Conservation (phyloP, 2,888 invertebrate genomes). For the Gryllus longicercus region DNA sequence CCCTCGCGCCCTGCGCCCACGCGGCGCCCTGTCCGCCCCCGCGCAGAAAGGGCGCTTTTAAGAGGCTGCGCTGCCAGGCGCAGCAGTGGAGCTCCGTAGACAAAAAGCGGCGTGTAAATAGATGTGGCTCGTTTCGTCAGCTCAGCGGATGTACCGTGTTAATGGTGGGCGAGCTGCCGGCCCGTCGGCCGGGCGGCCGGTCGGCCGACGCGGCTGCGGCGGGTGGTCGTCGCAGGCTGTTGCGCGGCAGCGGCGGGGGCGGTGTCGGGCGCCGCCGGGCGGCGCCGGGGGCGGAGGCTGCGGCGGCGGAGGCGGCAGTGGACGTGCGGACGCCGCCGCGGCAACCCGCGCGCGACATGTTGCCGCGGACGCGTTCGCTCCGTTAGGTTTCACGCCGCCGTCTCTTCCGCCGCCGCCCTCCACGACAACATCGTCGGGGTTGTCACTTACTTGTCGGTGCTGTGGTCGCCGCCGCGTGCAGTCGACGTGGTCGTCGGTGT, state of each 20-base stretch:
- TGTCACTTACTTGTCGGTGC: no score
- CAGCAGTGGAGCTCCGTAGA: background rate
- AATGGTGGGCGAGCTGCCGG: background rate
- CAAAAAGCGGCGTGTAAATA: constrained; percentile 7
- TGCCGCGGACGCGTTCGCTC: background rate
- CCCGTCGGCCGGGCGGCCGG: background rate
- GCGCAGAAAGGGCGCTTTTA: no score
- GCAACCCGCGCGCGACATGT: background rate
- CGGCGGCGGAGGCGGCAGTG: background rate
- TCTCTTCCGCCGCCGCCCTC: no score
- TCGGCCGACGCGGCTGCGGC: background rate
- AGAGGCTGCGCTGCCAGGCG: no score
- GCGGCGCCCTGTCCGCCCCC: no score
- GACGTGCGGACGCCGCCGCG: background rate
- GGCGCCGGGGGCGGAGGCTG: background rate
- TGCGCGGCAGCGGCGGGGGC: background rate
- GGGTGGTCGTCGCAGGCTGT: background rate
- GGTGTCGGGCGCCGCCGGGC: background rate
- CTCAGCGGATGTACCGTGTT: constrained; percentile 17
- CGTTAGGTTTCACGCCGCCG: background rate
- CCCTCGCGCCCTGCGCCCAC: no score
- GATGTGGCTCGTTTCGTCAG: constrained; percentile 2
- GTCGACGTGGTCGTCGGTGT: no score
- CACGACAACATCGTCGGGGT: no score
- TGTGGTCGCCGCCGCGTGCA: no score